Evolutionary conservation across 92 coral and sea anemone genomes (phyloP), one percentile per base, ranked within the genome.

Genomic region (Bergia sp.): DNA sequence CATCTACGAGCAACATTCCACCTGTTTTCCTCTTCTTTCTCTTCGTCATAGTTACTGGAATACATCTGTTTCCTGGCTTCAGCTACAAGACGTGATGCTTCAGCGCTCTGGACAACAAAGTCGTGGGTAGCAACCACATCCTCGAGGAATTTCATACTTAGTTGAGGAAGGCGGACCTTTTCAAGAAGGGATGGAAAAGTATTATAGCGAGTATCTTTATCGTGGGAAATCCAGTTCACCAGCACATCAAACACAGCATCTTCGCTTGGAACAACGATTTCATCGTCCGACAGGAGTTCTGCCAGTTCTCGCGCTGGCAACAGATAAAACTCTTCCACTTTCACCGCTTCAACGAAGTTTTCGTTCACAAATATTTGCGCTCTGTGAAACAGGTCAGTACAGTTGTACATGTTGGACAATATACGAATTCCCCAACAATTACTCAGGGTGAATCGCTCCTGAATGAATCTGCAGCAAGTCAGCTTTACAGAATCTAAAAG

Each of bases 381-480:
- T 20, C 93, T 94, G 89, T 89, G 86, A 86, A 94, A 81, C 86
- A 97, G 92, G 74, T 97, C 95, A 1, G 87, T 85, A 53, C 95
- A 91, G 49, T 94, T 91, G 91, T 91, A 96, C 77, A 91, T 92
- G 82, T 91, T 98, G 3, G 99, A 96, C 18, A 97, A 86, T n/a
- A 92, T 87, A 5, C 99, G 98, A 9, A 97, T 95, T 20, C 99
- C 99, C 99, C 99, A 97, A 76, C 99, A 97, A 82, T 94, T 97
- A 29, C 74, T 86, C 77, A 97, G 76, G 65, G 93, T 94, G 29
- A 97, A 85, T 4, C 99, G 98, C 38, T 97, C 98, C 86, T 97
- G 96, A 23, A 95, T 90, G 85, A 97, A 97, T 53, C 84, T 93
- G 76, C 99, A 97, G 43, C 99, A 97, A 21, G 97, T 95, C 37